Evolutionary conservation across 37 sponge, comb jelly and placozoan species (phyloP).

Genomic region (Oopsacas minuta): DNA sequence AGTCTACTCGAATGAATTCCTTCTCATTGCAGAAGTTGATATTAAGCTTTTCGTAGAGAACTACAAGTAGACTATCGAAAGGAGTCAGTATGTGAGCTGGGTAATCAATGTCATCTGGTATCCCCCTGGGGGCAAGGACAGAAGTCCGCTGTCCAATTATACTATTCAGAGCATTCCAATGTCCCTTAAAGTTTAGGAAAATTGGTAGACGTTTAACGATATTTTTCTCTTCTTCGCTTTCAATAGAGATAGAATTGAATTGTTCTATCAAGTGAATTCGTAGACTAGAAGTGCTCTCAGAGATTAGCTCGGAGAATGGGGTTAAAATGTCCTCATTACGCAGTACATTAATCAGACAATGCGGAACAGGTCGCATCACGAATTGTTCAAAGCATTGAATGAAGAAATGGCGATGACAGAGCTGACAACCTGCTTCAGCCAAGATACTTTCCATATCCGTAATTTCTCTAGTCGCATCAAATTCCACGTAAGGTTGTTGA

Average conservation of each 20-base stretch:
- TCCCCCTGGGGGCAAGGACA: not conserved
- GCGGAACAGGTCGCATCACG: slow-evolving; percentile 1
- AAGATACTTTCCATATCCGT: not conserved
- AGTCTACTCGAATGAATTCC: not conserved
- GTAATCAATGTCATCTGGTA: not conserved
- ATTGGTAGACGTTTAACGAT: not conserved
- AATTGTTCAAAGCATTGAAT: not conserved
- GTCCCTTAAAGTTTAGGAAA: not conserved
- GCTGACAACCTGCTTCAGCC: not conserved
- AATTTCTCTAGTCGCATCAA: not conserved
- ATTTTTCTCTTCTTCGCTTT: not conserved
- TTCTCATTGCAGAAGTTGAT: not conserved
- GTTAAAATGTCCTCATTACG: not conserved
- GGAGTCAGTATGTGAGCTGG: not conserved
- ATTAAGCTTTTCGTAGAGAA: not conserved
- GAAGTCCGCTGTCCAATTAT: not conserved
- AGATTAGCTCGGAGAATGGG: not conserved
- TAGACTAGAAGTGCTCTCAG: not conserved
- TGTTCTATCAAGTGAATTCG: not conserved
- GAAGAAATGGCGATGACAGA: not conserved
- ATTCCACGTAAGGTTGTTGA: not conserved
- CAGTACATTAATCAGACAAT: not conserved
- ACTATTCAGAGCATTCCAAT: not conserved
- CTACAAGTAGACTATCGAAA: not conserved
- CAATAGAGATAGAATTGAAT: not conserved